Percentiles rank a stretch among this genome's conserved stretches.
Conservation (phyloP, 2,888 invertebrate species). For the Chalcosyrphus nemorum region DNA sequence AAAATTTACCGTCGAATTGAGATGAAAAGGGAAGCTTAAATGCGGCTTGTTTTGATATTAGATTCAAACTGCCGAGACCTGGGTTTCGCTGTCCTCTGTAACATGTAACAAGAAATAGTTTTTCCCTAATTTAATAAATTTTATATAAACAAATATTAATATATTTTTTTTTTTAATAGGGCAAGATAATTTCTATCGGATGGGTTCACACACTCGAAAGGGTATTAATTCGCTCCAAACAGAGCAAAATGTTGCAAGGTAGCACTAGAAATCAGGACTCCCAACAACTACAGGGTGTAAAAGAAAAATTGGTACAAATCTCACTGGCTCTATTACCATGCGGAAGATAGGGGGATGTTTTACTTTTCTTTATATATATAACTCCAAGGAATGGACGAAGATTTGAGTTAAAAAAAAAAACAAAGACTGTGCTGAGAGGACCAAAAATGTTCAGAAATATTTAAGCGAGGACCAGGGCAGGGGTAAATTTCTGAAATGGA, state of each 20-base stretch:
- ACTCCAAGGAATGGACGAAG: neutral
- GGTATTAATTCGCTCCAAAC: neutral
- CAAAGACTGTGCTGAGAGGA: too few species aligned
- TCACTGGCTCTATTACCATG: neutral
- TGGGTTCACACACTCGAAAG: constrained; percentile 1
- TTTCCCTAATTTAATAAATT: too few species aligned
- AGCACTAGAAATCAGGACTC: neutral
- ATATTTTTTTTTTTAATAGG: neutral
- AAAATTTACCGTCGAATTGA: too few species aligned
- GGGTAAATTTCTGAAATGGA: too few species aligned
- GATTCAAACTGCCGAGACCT: constrained; percentile 53
- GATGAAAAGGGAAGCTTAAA: too few species aligned
- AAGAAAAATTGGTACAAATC: neutral
- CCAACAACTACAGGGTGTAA: neutral
- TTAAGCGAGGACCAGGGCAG: too few species aligned
- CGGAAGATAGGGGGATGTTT: neutral
- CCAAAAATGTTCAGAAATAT: too few species aligned
- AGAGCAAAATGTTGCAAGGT: neutral
- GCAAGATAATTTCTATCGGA: neutral
- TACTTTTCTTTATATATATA: neutral
- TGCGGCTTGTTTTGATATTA: too few species aligned
- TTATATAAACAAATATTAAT: too few species aligned
- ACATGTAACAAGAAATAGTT: neutral
- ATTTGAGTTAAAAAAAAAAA: neutral
- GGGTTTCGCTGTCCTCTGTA: constrained; percentile 51